Percentiles rank a stretch among this genome's conserved stretches.
Conservation (phyloP, 2,113 vertebrate species). For the Phycodurus eques region DNA sequence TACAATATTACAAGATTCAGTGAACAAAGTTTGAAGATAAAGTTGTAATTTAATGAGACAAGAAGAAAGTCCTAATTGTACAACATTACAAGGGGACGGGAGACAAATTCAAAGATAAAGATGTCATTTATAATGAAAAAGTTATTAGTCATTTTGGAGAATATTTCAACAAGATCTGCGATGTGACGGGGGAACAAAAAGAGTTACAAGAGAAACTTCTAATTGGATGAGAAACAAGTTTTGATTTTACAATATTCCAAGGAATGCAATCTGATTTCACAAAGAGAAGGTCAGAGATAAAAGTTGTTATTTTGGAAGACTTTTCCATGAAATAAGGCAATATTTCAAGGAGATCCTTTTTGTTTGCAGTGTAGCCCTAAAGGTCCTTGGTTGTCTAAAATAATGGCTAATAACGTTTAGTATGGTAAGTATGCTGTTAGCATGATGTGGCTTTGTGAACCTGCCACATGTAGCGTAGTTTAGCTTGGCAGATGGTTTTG, state of each 20-base stretch:
- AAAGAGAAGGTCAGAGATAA: not conserved
- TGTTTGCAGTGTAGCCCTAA: not conserved
- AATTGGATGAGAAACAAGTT: too few relatives aligned
- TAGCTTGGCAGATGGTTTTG: not conserved
- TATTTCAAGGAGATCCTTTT: not conserved
- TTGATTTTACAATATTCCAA: too few relatives aligned
- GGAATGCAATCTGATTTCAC: too few relatives aligned
- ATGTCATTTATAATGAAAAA: not conserved
- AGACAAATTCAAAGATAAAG: not conserved
- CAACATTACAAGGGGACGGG: not conserved
- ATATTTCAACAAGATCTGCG: too few relatives aligned
- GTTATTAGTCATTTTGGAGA: not conserved
- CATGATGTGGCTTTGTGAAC: slow-evolving; percentile 43
- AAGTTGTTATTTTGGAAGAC: not conserved
- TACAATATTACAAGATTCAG: too few relatives aligned
- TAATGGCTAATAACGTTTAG: not conserved
- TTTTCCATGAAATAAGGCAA: not conserved
- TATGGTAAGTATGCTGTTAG: not conserved
- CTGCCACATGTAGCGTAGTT: slow-evolving; percentile 51
- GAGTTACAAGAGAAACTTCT: too few relatives aligned
- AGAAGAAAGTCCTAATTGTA: not conserved
- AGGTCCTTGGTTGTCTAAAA: not conserved
- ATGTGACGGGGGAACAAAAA: too few relatives aligned
- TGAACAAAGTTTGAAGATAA: too few relatives aligned
- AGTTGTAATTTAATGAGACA: not conserved